phyloP scores from a whole-genome alignment of 1,140 invertebrate species.

The Zeugodacus cucurbitae region DNA sequence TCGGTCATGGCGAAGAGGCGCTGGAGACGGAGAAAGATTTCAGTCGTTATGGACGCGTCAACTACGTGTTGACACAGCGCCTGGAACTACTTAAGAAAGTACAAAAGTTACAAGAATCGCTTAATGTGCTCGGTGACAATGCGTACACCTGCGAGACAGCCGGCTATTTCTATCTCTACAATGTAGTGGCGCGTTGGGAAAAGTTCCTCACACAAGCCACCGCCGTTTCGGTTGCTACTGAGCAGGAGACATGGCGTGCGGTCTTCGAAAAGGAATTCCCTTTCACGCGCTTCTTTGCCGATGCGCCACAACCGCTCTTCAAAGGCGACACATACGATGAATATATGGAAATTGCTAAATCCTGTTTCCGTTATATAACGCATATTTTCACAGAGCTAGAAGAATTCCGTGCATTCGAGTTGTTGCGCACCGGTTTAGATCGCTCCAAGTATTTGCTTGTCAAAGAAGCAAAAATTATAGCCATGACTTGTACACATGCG shows the following conservation, averaged over 20 bases:
- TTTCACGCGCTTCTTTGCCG: slow-evolving; percentile 90
- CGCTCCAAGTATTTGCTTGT: slow-evolving; percentile 96
- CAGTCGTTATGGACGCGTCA: slow-evolving; percentile 97
- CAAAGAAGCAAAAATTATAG: slow-evolving; percentile 99
- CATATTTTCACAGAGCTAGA: slow-evolving; percentile 97
- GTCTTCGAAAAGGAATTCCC: slow-evolving; percentile 85
- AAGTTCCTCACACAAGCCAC: slow-evolving; percentile 73
- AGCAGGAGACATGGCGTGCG: slow-evolving; percentile 43
- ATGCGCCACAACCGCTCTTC: slow-evolving; percentile 94
- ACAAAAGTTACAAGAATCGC: slow-evolving; percentile 85
- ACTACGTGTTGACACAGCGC: slow-evolving; percentile 96
- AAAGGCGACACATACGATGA: slow-evolving; percentile 82
- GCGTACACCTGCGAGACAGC: slow-evolving; percentile 99
- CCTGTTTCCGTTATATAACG: slow-evolving; percentile 94
- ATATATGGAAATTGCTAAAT: slow-evolving; percentile 91
- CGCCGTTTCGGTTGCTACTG: slow-evolving; percentile 20
- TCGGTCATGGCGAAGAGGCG: slow-evolving; percentile 99
- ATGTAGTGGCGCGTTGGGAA: slow-evolving; percentile 84
- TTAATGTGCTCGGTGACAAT: slow-evolving; percentile 86
- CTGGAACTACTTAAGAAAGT: slow-evolving; percentile 92
- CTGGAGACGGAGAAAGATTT: slow-evolving; percentile 99
- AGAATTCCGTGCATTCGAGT: slow-evolving; percentile 98
- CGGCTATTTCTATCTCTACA: slow-evolving; percentile 90
- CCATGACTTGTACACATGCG: slow-evolving; percentile 99
- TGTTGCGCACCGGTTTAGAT: slow-evolving; percentile 93